A percentile compares a stretch with the other conserved stretches of the same genome.
phyloP scores from a whole-genome alignment of 2,113 vertebrate species.

The Salvator merianae region DNA sequence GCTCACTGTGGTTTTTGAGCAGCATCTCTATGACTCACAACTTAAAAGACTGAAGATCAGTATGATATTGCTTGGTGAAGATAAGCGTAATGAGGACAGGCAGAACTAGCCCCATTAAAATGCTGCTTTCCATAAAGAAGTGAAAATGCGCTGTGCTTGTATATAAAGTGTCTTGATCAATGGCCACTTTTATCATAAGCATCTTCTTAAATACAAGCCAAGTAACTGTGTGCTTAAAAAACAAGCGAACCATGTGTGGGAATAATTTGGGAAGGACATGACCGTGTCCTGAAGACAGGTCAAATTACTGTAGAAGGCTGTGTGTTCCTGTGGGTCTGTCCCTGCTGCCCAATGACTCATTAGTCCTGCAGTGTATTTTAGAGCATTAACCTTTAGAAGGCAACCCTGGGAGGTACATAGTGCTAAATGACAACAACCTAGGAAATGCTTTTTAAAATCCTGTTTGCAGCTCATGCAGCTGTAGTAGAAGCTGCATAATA shows the following conservation, averaged over 20 bases:
- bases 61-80: background rate
- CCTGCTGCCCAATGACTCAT: background rate
- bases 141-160: background rate
- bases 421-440: background rate
- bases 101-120: background rate
- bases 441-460: background rate
- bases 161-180: too few relatives aligned
- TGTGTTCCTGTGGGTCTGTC: background rate
- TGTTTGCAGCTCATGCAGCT: background rate
- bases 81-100: background rate
- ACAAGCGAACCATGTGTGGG: background rate
- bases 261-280: background rate
- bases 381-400: background rate
- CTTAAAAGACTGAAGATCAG: background rate
- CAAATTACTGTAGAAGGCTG: background rate
- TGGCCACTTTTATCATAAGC: background rate
- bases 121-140: background rate
- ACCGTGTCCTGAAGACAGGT: background rate
- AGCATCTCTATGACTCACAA: background rate
- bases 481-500: background rate
- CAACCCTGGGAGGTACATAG: background rate
- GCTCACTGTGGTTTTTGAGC: too few relatives aligned
- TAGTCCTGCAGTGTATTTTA: too few relatives aligned
- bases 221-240: background rate
- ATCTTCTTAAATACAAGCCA: background rate